These are phyloP conservation scores for Apostichopus parvimensis DNA, from an alignment of 35 echinoderm and acorn worm genomes.

Conservation along the genomic window DNA sequence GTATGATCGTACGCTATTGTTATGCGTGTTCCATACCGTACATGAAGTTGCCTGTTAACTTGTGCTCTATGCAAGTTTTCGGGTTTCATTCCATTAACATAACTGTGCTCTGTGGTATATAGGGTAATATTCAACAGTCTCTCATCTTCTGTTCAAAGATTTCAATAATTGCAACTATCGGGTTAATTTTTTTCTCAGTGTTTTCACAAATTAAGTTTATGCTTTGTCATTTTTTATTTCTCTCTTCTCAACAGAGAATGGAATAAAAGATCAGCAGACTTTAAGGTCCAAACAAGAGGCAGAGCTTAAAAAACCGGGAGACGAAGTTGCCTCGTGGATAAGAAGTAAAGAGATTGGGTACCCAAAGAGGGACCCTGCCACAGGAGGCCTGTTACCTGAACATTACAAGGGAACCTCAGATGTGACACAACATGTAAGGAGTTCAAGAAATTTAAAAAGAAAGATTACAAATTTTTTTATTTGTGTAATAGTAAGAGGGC, in stretches of 20 bases:
- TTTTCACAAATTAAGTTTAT: neutral
- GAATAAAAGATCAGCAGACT: conserved; percentile 70
- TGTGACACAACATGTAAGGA: conserved; percentile 88
- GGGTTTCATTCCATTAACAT: neutral
- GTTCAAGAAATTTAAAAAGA: neutral
- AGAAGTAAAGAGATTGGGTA: conserved; percentile 88
- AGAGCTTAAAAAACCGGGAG: conserved; percentile 64
- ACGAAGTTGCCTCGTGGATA: conserved; percentile 87
- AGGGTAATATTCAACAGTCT: too few species aligned
- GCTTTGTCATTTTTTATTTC: neutral
- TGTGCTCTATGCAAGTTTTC: too few species aligned
- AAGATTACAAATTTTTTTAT: neutral
- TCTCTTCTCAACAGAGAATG: conserved; percentile 61
- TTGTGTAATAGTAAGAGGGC: neutral
- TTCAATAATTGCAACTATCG: too few species aligned
- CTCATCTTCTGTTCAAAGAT: too few species aligned
- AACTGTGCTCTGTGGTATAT: too few species aligned
- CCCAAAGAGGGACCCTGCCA: conserved; percentile 78
- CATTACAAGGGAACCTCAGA: conserved; percentile 85
- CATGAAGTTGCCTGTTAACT: too few species aligned
- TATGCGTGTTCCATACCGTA: too few species aligned
- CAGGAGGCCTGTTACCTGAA: conserved; percentile 63
- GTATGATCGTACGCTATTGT: too few species aligned
- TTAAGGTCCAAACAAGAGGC: conserved; percentile 52
- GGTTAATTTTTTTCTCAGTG: neutral